These are phyloP conservation scores for Hirudinaria manillensis DNA, from an alignment of 2,888 invertebrate genomes.

Conservation along the genomic window DNA sequence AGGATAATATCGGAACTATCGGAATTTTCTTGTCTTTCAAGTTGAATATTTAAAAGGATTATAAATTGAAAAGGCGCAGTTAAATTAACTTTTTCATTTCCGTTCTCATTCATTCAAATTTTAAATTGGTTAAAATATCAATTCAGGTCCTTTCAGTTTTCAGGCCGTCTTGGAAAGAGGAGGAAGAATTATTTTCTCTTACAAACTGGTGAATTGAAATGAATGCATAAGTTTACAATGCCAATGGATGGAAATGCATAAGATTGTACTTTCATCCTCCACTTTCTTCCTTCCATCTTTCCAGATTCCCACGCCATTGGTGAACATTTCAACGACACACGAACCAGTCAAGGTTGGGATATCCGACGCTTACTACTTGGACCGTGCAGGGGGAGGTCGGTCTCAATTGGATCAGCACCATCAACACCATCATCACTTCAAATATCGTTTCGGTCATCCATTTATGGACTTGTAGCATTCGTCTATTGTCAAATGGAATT, in stretches of 20 bases:
- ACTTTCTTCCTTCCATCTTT: neutral
- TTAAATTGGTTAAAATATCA: no score
- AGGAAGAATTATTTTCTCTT: conserved; percentile 87
- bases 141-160: conserved; percentile 76
- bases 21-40: no score
- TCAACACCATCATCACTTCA: no score
- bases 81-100: no score
- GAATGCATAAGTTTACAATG: neutral
- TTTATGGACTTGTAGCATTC: no score
- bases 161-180: conserved; percentile 77
- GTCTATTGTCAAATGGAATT: no score
- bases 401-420: neutral
- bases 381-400: conserved; percentile 50
- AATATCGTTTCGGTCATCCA: no score
- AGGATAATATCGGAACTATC: no score
- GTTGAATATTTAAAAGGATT: no score
- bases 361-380: conserved; percentile 92
- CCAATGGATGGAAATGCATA: neutral
- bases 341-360: conserved; percentile 96
- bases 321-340: conserved; percentile 68
- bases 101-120: no score
- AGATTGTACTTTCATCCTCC: neutral
- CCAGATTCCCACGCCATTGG: no score
- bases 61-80: no score
- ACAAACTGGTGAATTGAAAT: conserved; percentile 61